These are phyloP conservation scores for Campylomormyrus tamandua DNA, from an alignment of 2,113 vertebrate genomes.

Conservation along the genomic window DNA sequence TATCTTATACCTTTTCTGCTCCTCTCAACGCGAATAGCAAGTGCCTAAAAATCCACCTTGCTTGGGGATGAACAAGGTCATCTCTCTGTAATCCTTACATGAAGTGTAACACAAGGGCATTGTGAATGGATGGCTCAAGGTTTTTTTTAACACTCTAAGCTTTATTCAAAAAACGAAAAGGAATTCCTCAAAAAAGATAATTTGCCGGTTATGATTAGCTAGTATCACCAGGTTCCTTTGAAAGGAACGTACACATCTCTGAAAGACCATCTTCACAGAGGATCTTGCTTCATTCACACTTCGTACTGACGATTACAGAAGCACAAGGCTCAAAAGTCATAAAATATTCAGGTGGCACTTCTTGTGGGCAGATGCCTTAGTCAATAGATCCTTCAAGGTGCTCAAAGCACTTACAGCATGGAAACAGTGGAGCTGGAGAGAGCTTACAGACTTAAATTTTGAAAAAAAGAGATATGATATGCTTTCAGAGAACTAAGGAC, in stretches of 20 bases:
- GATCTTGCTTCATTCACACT: background rate
- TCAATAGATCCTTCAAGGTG: background rate
- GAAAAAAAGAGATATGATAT: background rate
- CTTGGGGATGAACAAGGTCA: background rate
- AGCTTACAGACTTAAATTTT: background rate
- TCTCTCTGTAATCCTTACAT: background rate
- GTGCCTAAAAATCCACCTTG: background rate
- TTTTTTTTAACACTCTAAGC: background rate
- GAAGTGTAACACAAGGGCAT: background rate
- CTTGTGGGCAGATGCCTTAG: background rate
- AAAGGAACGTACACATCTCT: background rate
- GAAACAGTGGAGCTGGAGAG: background rate
- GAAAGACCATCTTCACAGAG: background rate
- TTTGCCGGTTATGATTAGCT: background rate
- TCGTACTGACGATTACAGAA: background rate
- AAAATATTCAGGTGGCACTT: slow-evolving; percentile 6
- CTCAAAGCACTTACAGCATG: background rate
- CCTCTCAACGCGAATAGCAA: background rate
- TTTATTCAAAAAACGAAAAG: background rate
- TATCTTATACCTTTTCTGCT: background rate
- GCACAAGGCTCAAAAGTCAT: background rate
- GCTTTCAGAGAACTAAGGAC: background rate
- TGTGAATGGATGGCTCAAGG: background rate
- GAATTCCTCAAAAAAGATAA: background rate
- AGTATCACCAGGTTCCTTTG: background rate